Evolutionary conservation across 2,113 vertebrate species (phyloP).

Genomic region (Phylloscopus trochilus): DNA sequence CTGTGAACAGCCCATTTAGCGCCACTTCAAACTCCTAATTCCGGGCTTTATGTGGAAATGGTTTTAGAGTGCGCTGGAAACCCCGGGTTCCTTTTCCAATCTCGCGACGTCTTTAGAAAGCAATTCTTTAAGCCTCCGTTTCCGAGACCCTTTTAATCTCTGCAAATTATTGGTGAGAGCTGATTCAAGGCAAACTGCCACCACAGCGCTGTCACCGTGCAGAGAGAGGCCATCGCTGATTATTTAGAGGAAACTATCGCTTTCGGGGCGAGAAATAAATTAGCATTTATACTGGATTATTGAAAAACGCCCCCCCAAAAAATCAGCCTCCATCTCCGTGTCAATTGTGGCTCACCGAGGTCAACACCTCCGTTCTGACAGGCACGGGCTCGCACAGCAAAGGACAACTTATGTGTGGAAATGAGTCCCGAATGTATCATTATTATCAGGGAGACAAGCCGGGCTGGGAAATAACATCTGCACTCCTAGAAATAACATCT

Average conservation of each 20-base stretch:
- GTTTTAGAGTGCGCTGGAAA: slow-evolving; percentile 37
- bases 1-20: neutral
- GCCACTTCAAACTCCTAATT: slow-evolving; percentile 23
- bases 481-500: neutral
- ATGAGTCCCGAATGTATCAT: neutral
- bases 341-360: slow-evolving; percentile 31
- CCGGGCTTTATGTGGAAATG: slow-evolving; percentile 12
- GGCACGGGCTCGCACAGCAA: neutral
- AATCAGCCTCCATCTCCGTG: neutral
- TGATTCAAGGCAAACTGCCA: slow-evolving; percentile 13
- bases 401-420: neutral
- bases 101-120: slow-evolving; percentile 27
- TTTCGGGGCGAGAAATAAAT: slow-evolving; percentile 38
- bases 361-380: neutral
- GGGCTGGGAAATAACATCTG: neutral
- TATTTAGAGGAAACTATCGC: slow-evolving; percentile 14
- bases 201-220: neutral
- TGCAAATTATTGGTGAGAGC: slow-evolving; percentile 53
- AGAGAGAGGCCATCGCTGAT: neutral
- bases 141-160: slow-evolving; percentile 62
- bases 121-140: slow-evolving; percentile 45
- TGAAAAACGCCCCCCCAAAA: neutral
- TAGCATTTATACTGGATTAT: slow-evolving; percentile 11
- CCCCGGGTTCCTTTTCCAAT: slow-evolving; percentile 22
- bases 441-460: neutral